A percentile compares a stretch with the other conserved stretches of the same genome.
These are phyloP conservation scores for Pangasius krempfi DNA, from an alignment of 2,797 vertebrate species.

Conservation along the genomic window DNA sequence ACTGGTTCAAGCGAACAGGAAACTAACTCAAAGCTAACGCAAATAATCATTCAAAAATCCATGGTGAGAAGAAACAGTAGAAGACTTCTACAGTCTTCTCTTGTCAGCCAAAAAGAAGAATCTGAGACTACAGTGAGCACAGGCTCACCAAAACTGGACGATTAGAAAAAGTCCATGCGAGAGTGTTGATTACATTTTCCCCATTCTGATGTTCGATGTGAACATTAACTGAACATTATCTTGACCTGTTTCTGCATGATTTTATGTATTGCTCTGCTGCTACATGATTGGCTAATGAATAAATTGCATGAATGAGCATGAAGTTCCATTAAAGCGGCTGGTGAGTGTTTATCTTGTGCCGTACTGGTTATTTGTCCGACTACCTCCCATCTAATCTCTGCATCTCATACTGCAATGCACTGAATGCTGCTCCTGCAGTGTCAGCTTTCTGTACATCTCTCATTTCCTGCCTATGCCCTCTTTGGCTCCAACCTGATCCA, in stretches of 20 bases:
- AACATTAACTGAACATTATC: background rate
- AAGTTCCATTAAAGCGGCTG: background rate
- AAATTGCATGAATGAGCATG: background rate
- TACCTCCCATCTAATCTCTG: conserved; percentile 37
- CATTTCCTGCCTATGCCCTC: conserved; percentile 55
- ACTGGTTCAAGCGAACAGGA: background rate
- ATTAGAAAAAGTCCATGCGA: too few relatives aligned
- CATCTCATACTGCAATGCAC: conserved; percentile 33
- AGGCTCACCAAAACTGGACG: background rate
- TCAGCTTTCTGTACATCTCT: conserved; percentile 56
- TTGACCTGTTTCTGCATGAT: background rate
- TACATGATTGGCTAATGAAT: background rate
- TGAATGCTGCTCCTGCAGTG: conserved; percentile 41
- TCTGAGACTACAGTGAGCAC: background rate
- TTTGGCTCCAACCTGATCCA: conserved; percentile 42
- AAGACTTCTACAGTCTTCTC: background rate
- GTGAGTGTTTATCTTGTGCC: background rate
- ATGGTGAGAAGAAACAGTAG: background rate
- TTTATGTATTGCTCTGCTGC: background rate
- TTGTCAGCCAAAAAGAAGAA: background rate
- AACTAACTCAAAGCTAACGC: background rate
- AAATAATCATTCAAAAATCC: background rate
- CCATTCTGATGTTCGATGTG: background rate
- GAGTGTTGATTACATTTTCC: background rate
- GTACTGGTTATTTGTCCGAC: conserved; percentile 11